phyloP scores from a whole-genome alignment of 2,888 invertebrate species.

The Phalera bucephala region DNA sequence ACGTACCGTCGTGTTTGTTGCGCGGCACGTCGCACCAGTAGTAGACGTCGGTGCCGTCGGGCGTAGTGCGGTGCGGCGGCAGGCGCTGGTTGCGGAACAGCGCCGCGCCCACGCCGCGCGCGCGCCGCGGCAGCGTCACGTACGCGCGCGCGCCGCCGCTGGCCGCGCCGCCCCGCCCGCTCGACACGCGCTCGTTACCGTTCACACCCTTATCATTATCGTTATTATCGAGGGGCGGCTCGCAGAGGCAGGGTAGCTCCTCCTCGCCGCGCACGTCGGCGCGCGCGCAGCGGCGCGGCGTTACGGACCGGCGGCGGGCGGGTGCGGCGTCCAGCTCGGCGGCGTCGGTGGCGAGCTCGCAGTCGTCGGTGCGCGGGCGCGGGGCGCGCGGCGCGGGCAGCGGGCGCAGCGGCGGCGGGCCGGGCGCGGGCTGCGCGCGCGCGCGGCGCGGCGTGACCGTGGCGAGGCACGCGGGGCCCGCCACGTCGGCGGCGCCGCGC shows the following conservation, averaged over 20 bases:
- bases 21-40: constrained; percentile 93
- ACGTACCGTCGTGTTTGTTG: constrained; percentile 78
- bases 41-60: constrained; percentile 92
- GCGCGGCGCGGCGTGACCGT: constrained; percentile 50
- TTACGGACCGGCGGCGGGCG: constrained; percentile 11
- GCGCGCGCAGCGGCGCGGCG: constrained; percentile 5
- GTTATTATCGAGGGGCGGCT: constrained; percentile 53
- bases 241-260: constrained; percentile 83
- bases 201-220: constrained; percentile 28
- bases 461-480: constrained; percentile 79
- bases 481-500: constrained; percentile 47
- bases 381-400: constrained; percentile 37
- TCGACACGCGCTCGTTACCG: constrained; percentile 32
- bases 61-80: constrained; percentile 90
- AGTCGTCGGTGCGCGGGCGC: constrained; percentile 56
- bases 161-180: constrained; percentile 27
- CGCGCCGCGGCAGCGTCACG: constrained; percentile 76
- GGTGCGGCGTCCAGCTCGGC: constrained; percentile 57
- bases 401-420: constrained; percentile 41
- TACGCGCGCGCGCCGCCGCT: constrained; percentile 64
- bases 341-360: constrained; percentile 82
- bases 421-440: constrained; percentile 34
- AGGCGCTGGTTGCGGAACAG: constrained; percentile 58
- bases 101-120: constrained; percentile 54
- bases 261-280: constrained; percentile 85